Conservation (phyloP, 2,888 invertebrate species). For the Dicycla oo region DNA sequence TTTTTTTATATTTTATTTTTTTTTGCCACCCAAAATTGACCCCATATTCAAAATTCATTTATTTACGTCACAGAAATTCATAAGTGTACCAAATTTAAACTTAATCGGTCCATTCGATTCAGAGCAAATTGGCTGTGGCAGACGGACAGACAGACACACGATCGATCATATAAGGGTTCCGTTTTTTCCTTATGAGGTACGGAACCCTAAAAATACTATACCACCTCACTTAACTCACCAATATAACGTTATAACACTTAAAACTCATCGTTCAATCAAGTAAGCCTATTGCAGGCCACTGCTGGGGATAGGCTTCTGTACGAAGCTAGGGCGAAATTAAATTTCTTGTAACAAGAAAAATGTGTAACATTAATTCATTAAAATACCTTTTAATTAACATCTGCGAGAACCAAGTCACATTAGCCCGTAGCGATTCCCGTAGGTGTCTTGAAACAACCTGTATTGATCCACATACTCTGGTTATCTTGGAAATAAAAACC, state of each 20-base stretch:
- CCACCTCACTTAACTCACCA: no score
- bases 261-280: no score
- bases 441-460: constrained; percentile 8
- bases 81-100: no score
- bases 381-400: neutral
- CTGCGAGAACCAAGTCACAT: neutral
- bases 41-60: no score
- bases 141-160: neutral
- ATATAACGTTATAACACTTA: no score
- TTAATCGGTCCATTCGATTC: neutral
- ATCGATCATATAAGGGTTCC: no score
- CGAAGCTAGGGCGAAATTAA: no score
- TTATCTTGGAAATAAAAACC: constrained; percentile 17
- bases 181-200: neutral
- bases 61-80: no score
- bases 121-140: neutral
- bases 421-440: neutral
- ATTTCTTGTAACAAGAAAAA: neutral
- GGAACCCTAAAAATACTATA: neutral
- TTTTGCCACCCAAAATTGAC: no score
- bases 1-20: no score
- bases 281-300: no score
- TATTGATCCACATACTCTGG: constrained; percentile 7
- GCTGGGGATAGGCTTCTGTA: no score
- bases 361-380: neutral